Base-by-base conservation (phyloP, 2,113 vertebrate genomes). In the Vidua macroura region DNA sequence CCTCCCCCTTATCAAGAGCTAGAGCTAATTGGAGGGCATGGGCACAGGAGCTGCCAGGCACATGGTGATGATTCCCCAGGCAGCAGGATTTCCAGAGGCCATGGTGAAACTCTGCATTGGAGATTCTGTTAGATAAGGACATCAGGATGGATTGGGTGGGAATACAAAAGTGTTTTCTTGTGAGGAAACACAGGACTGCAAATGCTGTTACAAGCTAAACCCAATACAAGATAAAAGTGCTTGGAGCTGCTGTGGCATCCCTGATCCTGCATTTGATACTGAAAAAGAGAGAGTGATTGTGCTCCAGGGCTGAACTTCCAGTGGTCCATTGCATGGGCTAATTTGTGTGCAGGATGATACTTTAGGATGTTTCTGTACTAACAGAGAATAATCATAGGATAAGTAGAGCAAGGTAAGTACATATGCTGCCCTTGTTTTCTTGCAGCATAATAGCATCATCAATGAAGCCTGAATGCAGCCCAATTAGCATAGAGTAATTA, bases 401-500 rank as follows among this genome's bases (percentile, higher is more conserved):
- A 94, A 93, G 49, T 15, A 80, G 81, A 97, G 96, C 89, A 96
- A 90, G 90, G 92, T 96, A 93, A 93, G 93, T 77, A 69, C 90
- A 90, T 92, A 94, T 96, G 95, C 91, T 93, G 83, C 89, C 80
- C 92, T 96, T 96, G 85, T 95, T 93, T 96, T 88, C 46, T 95
- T 92, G 93, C 94, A 85, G 88, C 81, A 76, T 95, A 96, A 94
- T 23, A 91, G 85, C 96, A 96, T 86, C 88, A 94, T 52, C 96
- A 96, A 90, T 88, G 95, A 94, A 95, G 95, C 96, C 90, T 92
- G 93, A 97, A 96, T 96, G 93, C 90, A 95, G 88, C 88, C 91
- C 89, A 90, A 93, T 97, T 97, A 96, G 93, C 91, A 96, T 72
- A 80, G 9, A 13, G 53, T 96, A 95, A 97, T 97, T 96, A 97